phyloP scores from a whole-genome alignment of 1,140 invertebrate genomes.

The Apis florea region DNA sequence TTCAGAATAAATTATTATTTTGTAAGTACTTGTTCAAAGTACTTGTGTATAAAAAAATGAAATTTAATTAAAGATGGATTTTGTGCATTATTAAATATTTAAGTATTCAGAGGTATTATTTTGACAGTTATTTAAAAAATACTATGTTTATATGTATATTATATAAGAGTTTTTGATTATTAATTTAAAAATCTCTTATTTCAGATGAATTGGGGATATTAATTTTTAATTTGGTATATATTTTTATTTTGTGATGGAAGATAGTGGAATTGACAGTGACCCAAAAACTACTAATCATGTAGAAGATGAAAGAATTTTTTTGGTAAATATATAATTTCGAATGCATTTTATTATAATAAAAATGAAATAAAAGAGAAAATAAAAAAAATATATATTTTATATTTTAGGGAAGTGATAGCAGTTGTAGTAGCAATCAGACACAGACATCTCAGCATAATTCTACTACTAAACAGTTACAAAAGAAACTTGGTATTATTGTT shows the following conservation, averaged over 20 bases:
- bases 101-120: conserved; percentile 18
- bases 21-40: conserved; percentile 18
- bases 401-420: conserved; percentile 78
- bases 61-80: conserved; percentile 23
- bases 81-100: conserved; percentile 16
- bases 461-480: conserved; percentile 79
- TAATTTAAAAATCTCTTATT: conserved; percentile 10
- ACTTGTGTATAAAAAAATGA: conserved; percentile 16
- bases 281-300: conserved; percentile 77
- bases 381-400: conserved; percentile 24
- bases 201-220: conserved; percentile 44
- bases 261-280: conserved; percentile 85
- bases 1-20: conserved; percentile 9
- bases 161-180: neutral
- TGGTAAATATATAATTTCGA: conserved; percentile 68
- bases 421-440: conserved; percentile 76
- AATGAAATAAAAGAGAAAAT: neutral
- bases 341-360: neutral
- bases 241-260: conserved; percentile 80
- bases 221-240: conserved; percentile 28
- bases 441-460: conserved; percentile 71
- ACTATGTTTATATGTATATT: neutral
- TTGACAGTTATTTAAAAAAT: neutral
- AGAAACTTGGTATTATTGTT: conserved; percentile 76
- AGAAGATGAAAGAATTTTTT: conserved; percentile 79